A percentile compares a stretch with the other conserved stretches of the same genome.
Evolutionary conservation across 2,888 invertebrate genomes (phyloP).

Genomic region (Reticulitermes lucifugus): DNA sequence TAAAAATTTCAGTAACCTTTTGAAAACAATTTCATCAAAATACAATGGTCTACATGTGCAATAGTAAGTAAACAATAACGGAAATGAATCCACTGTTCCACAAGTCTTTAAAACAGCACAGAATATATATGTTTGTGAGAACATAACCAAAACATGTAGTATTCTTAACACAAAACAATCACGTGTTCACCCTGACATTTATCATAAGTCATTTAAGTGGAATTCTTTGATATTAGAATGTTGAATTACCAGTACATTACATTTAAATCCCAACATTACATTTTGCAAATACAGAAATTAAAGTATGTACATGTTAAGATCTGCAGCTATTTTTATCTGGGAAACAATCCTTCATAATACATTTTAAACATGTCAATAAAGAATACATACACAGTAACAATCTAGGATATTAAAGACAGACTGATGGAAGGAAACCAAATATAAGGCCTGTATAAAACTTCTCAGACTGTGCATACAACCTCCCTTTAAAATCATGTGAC

Average conservation of each 20-base stretch:
- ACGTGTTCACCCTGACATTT: neutral
- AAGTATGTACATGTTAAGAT: neutral
- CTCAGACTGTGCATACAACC: too few relatives aligned
- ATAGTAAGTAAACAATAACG: too few relatives aligned
- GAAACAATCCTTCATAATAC: neutral
- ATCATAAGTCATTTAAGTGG: neutral
- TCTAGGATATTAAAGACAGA: neutral
- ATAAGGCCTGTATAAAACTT: too few relatives aligned
- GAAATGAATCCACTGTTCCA: too few relatives aligned
- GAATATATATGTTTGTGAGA: too few relatives aligned
- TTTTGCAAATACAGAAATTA: neutral
- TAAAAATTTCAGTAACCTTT: too few relatives aligned
- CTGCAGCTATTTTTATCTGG: neutral
- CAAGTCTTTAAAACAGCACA: too few relatives aligned
- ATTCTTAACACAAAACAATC: neutral
- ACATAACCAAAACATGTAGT: too few relatives aligned
- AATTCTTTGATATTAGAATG: neutral
- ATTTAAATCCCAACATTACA: neutral
- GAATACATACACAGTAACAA: neutral
- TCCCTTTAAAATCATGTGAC: too few relatives aligned
- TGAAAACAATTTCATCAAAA: too few relatives aligned
- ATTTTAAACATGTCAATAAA: neutral
- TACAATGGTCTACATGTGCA: too few relatives aligned
- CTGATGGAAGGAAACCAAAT: too few relatives aligned
- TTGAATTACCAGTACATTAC: neutral